phyloP scores from a whole-genome alignment of 2,797 vertebrate genomes.

The Muscicapa comitata region DNA sequence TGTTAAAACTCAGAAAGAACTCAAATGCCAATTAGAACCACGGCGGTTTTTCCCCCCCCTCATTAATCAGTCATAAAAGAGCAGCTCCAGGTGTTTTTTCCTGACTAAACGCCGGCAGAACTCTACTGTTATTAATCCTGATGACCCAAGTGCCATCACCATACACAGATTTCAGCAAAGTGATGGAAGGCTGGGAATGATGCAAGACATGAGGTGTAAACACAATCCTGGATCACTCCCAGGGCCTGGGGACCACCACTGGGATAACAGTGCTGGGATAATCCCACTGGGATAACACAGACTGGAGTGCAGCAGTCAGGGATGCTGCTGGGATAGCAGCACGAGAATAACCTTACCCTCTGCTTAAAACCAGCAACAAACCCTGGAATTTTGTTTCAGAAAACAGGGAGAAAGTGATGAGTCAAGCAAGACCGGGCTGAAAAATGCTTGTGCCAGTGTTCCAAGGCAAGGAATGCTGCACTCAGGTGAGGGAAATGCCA shows the following conservation, averaged over 20 bases:
- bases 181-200: background rate
- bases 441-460: background rate
- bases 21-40: constrained; percentile 53
- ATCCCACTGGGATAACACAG: accelerated
- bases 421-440: background rate
- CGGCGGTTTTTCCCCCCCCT: background rate
- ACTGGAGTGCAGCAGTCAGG: accelerated
- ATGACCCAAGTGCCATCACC: constrained; percentile 11
- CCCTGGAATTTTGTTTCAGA: background rate
- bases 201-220: accelerated
- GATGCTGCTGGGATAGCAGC: background rate
- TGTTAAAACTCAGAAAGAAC: constrained; percentile 62
- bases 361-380: background rate
- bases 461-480: accelerated
- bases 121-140: constrained; percentile 5
- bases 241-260: background rate
- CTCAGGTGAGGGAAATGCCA: accelerated
- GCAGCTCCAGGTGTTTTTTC: constrained; percentile 61
- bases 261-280: background rate
- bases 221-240: accelerated
- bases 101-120: background rate
- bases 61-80: constrained; percentile 66
- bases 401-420: background rate
- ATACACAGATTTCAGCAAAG: background rate
- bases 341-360: background rate